Conservation (phyloP, 2,888 invertebrate species). For the Athetis lepigone region DNA sequence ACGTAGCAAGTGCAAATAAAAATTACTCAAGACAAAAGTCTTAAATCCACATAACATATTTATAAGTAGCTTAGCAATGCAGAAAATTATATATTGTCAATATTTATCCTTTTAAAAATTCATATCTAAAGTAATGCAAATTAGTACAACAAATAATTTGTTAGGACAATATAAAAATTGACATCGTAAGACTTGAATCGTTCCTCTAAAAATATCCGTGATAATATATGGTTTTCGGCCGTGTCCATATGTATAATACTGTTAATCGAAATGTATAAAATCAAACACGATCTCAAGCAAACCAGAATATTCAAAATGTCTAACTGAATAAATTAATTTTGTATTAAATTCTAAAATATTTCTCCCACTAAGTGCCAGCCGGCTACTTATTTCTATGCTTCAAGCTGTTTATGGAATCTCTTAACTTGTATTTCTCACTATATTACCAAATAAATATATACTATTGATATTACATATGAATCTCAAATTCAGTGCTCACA, state of each 20-base stretch:
- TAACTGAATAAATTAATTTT: neutral
- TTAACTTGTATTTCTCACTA: slow-evolving; percentile 13
- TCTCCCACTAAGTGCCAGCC: slow-evolving; percentile 78
- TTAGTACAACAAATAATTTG: slow-evolving; percentile 18
- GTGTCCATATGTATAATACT: neutral
- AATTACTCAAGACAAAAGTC: neutral
- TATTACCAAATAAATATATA: neutral
- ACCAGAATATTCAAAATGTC: slow-evolving; percentile 3
- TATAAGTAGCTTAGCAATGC: neutral
- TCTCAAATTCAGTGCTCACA: slow-evolving; percentile 31
- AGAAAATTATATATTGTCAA: neutral
- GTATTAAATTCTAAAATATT: slow-evolving; percentile 51
- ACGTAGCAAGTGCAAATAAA: neutral
- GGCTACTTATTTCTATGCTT: slow-evolving; percentile 64
- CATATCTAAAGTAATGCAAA: slow-evolving; percentile 3
- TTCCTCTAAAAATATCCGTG: slow-evolving; percentile 18
- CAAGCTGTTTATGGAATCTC: slow-evolving; percentile 48
- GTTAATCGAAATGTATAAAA: neutral
- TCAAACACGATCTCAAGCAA: neutral
- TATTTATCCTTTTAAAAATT: slow-evolving; percentile 5
- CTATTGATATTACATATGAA: slow-evolving; percentile 20
- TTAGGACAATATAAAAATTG: slow-evolving; percentile 41
- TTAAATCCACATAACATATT: neutral
- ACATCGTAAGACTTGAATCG: slow-evolving; percentile 26
- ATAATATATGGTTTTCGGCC: neutral